Conservation (phyloP, 2,797 vertebrate genomes). For the Scleropages formosus region DNA sequence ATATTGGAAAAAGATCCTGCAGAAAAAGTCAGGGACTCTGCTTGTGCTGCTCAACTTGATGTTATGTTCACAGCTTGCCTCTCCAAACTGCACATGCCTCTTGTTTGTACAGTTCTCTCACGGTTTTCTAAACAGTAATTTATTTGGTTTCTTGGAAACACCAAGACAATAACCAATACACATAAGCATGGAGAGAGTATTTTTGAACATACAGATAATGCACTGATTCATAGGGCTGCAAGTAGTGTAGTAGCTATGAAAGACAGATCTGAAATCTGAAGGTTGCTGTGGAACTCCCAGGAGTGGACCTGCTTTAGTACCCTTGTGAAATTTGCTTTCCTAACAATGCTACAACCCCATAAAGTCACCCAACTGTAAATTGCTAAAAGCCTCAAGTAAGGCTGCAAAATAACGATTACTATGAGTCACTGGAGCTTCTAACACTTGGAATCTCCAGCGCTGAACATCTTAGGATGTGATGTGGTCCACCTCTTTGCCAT, state of each 20-base stretch:
- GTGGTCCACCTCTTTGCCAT: conserved; percentile 56
- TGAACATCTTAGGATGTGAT: not conserved
- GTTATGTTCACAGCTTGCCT: not conserved
- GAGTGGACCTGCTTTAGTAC: too few relatives aligned
- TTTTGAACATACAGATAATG: too few relatives aligned
- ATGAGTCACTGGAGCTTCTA: conserved; percentile 1
- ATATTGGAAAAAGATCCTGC: not conserved
- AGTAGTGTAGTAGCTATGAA: conserved; percentile 9
- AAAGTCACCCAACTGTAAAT: too few relatives aligned
- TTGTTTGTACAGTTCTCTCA: not conserved
- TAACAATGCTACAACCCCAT: too few relatives aligned
- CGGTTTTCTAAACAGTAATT: not conserved
- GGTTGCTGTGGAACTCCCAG: too few relatives aligned
- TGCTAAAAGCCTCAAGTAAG: conserved; percentile 5
- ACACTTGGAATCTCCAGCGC: not conserved
- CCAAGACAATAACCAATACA: too few relatives aligned
- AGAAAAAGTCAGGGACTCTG: not conserved
- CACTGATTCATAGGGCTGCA: too few relatives aligned
- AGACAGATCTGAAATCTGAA: not conserved
- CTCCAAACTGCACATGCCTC: not conserved
- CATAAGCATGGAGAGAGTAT: too few relatives aligned
- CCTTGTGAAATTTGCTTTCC: too few relatives aligned
- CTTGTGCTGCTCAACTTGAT: not conserved
- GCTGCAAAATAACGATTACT: conserved; percentile 20
- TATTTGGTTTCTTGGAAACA: not conserved